Evolutionary conservation across 2,113 vertebrate species (phyloP), one percentile per base, ranked within the genome.

Genomic region (Gobio gobio): DNA sequence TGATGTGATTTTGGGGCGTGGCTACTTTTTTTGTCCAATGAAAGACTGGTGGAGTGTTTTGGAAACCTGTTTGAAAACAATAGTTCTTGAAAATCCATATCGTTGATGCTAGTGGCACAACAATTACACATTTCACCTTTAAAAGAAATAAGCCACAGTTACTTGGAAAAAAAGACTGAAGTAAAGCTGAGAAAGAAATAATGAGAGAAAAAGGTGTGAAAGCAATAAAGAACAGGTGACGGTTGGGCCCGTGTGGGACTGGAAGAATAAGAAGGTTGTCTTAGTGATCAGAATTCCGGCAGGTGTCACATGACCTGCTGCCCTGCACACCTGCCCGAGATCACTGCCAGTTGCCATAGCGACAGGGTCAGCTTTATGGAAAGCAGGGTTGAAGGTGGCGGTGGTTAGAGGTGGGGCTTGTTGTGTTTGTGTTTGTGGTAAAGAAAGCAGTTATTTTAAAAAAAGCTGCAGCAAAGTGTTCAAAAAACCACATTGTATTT

Each of bases 291-390:
- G 89, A 91, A 90, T 93, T 93, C 89, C 88, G 76, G 83, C 88
- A 88, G 66, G 86, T 92, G 92, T 94, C 95, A 95, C 92, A 90
- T 94, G 93, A 95, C 94, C 94, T 86, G 88, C 92, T 94, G 93
- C 93, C 94, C 94, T 83, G 89, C 92, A 92, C 95, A 95, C 95
- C 95, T 95, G 94, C 94, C 93, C 87, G 88, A 86, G 94, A 94
- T 92, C 88, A 87, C 92, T 87, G 83, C 91, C 91, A 91, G 94
- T 95, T 95, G 93, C 95, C 93, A 95, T 95, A 92, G 93, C 79
- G 91, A 95, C 94, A 88, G 91, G 95, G 94, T 95, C 93, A 94
- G 92, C 90, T 82, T 88, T 88, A 92, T 76, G 59, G 92, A 92
- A 93, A 92, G 89, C 92, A 90, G 91, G 90, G 89, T 89, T 90